These are phyloP conservation scores for Dicyrtoma fusca DNA, from an alignment of 2,888 invertebrate genomes.

Conservation along the genomic window DNA sequence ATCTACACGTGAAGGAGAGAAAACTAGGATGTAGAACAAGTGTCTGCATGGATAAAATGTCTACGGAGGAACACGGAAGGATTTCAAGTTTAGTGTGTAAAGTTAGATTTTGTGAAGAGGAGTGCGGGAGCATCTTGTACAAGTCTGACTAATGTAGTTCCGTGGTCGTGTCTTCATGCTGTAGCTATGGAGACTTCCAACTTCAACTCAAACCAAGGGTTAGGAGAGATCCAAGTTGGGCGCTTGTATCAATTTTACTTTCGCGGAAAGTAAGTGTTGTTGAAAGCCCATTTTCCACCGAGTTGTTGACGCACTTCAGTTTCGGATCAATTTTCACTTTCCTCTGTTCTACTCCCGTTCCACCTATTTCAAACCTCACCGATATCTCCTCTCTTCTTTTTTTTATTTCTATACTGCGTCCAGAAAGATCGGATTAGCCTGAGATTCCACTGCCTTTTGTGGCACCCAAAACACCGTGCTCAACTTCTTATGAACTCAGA, in stretches of 20 bases:
- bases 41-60: too few species aligned
- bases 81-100: too few species aligned
- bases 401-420: not conserved
- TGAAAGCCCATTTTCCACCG: slow-evolving; percentile 34
- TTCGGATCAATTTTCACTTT: slow-evolving; percentile 36
- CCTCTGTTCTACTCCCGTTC: slow-evolving; percentile 11
- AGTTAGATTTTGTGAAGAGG: slow-evolving; percentile 17
- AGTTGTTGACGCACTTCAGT: slow-evolving; percentile 35
- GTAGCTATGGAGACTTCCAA: not conserved
- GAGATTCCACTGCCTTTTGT: slow-evolving; percentile 26
- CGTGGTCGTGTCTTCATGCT: not conserved
- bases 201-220: not conserved
- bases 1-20: too few species aligned
- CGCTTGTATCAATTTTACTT: slow-evolving; percentile 37
- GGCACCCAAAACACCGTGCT: slow-evolving; percentile 8
- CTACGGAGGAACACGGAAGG: too few species aligned
- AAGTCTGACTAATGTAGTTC: slow-evolving; percentile 18
- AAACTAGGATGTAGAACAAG: too few species aligned
- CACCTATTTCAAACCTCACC: slow-evolving; percentile 27
- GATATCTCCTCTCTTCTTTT: slow-evolving; percentile 6
- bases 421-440: slow-evolving; percentile 21
- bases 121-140: slow-evolving; percentile 10
- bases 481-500: slow-evolving; percentile 11
- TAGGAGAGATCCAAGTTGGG: not conserved
- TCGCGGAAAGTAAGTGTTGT: slow-evolving; percentile 34